A percentile compares a stretch with the other conserved stretches of the same genome.
phyloP scores from a whole-genome alignment of 53 echinoderm and acorn worm species.

The Holothuria scabra region DNA sequence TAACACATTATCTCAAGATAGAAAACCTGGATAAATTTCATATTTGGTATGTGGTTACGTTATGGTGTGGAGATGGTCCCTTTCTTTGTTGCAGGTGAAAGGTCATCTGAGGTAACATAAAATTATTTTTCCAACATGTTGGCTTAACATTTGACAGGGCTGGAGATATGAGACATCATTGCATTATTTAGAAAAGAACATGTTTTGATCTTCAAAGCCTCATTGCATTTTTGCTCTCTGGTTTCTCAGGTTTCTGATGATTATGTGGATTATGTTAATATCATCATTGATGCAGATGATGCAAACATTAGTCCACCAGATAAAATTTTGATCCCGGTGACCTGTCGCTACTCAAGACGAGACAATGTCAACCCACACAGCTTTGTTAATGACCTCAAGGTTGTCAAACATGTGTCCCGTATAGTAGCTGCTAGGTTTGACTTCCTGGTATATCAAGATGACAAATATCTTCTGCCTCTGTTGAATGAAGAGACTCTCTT shows the following conservation, averaged over 20 bases:
- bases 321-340: constrained; percentile 17
- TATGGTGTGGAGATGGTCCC: too few species aligned
- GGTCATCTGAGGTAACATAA: too few species aligned
- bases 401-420: not conserved
- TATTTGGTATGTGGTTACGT: too few species aligned
- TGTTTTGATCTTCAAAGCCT: too few species aligned
- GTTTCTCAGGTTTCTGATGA: not conserved
- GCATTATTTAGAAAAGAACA: too few species aligned
- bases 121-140: too few species aligned
- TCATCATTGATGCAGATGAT: not conserved
- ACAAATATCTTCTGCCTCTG: not conserved
- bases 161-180: too few species aligned
- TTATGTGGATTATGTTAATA: not conserved
- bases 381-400: not conserved
- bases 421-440: not conserved
- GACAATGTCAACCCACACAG: not conserved
- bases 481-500: not conserved
- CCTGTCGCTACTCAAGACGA: not conserved
- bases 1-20: too few species aligned
- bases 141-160: too few species aligned
- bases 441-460: constrained; percentile 16
- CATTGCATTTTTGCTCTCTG: not conserved
- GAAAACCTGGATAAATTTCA: too few species aligned
- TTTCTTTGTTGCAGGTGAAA: too few species aligned
- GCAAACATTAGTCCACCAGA: not conserved